These are phyloP conservation scores for Hymenopus coronatus DNA, from an alignment of 2,888 invertebrate genomes.

Conservation along the genomic window DNA sequence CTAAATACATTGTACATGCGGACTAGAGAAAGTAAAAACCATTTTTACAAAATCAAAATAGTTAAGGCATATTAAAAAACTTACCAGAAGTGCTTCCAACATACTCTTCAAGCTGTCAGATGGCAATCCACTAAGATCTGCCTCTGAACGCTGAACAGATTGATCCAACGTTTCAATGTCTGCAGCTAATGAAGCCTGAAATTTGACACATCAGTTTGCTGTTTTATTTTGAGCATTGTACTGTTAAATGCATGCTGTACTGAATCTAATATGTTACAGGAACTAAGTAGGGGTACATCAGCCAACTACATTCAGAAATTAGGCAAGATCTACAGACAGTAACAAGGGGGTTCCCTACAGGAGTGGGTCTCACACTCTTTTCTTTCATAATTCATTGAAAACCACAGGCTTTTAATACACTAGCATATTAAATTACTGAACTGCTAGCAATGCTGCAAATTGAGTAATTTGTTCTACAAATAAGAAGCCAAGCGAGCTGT, in stretches of 20 bases:
- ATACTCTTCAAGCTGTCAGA: constrained; percentile 68
- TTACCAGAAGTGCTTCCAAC: constrained; percentile 70
- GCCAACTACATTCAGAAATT: neutral
- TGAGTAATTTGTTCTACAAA: too few relatives aligned
- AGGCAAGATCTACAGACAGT: neutral
- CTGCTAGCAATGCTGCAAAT: too few relatives aligned
- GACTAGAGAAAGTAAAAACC: too few relatives aligned
- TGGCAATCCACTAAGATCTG: constrained; percentile 65
- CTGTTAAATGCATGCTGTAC: constrained; percentile 32
- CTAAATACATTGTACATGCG: too few relatives aligned
- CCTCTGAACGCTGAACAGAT: constrained; percentile 66
- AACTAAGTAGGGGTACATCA: constrained; percentile 20
- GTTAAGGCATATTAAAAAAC: constrained; percentile 40
- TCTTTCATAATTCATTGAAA: neutral
- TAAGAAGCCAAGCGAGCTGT: too few relatives aligned
- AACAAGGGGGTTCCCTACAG: neutral
- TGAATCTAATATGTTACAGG: neutral
- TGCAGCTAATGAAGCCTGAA: constrained; percentile 47
- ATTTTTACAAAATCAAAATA: too few relatives aligned
- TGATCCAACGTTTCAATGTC: constrained; percentile 69
- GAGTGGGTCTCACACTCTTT: neutral
- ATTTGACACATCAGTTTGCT: constrained; percentile 13
- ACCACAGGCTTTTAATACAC: too few relatives aligned
- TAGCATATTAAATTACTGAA: too few relatives aligned
- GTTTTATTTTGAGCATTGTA: constrained; percentile 33